A percentile compares a stretch with the other conserved stretches of the same genome.
phyloP scores from a whole-genome alignment of 2,888 invertebrate species.

The Agrotis segetum region DNA sequence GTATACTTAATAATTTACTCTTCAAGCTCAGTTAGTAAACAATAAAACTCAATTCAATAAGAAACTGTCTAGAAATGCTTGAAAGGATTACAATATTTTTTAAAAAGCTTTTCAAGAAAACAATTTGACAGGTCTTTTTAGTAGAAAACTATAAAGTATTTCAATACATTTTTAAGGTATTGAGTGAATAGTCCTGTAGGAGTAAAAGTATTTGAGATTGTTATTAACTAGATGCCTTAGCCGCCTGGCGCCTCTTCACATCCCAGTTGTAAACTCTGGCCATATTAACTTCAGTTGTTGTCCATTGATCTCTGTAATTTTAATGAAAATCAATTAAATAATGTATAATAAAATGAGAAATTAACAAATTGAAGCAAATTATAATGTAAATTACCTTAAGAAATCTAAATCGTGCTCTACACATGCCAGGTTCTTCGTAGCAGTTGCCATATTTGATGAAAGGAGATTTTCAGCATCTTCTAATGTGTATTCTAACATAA shows the following conservation, averaged over 20 bases:
- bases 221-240: slow-evolving; percentile 87
- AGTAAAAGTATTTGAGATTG: slow-evolving; percentile 15
- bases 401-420: slow-evolving; percentile 98
- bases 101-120: slow-evolving; percentile 12
- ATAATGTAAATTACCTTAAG: slow-evolving; percentile 91
- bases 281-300: slow-evolving; percentile 99
- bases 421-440: slow-evolving; percentile 95
- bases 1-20: slow-evolving; percentile 13
- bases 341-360: no score
- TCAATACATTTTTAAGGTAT: slow-evolving; percentile 22
- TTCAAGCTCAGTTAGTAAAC: slow-evolving; percentile 6
- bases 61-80: neutral
- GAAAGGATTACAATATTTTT: slow-evolving; percentile 13
- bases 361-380: neutral
- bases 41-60: slow-evolving; percentile 8
- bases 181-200: slow-evolving; percentile 23
- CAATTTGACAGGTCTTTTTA: slow-evolving; percentile 8
- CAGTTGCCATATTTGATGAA: slow-evolving; percentile 95
- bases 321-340: neutral
- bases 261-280: slow-evolving; percentile 99
- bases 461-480: slow-evolving; percentile 97
- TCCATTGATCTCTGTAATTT: slow-evolving; percentile 97
- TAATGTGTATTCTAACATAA: slow-evolving; percentile 98
- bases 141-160: slow-evolving; percentile 31
- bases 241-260: slow-evolving; percentile 97